Conservation (phyloP, 2,888 invertebrate species). For the Xanthia icteritia region DNA sequence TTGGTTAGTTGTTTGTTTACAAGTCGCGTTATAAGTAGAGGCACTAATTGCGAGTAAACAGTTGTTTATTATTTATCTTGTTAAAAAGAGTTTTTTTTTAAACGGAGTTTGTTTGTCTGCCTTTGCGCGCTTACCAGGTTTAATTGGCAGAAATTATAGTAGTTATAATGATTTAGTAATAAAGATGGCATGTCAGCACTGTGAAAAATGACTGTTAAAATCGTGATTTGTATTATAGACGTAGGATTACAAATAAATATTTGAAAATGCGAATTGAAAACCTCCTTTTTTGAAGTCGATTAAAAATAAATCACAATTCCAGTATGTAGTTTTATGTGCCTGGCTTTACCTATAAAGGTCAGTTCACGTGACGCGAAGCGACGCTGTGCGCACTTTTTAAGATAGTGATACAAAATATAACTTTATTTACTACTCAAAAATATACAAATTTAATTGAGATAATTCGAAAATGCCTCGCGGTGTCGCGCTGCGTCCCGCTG, state of each 20-base stretch:
- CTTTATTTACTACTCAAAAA: too few relatives aligned
- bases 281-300: too few relatives aligned
- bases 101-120: conserved; percentile 8
- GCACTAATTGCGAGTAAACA: conserved; percentile 55
- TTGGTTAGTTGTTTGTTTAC: conserved; percentile 50
- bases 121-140: conserved; percentile 11
- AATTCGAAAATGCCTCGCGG: too few relatives aligned
- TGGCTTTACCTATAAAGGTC: neutral
- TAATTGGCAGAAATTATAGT: conserved; percentile 1
- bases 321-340: neutral
- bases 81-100: conserved; percentile 24
- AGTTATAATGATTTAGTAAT: neutral
- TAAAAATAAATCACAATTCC: neutral
- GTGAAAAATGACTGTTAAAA: neutral
- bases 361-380: too few relatives aligned
- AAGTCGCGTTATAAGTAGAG: conserved; percentile 22
- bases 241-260: too few relatives aligned
- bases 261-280: too few relatives aligned
- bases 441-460: too few relatives aligned
- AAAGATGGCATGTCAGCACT: too few relatives aligned
- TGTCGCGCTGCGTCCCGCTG: too few relatives aligned
- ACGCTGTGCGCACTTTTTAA: too few relatives aligned
- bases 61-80: conserved; percentile 48
- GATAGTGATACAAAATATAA: too few relatives aligned
- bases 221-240: too few relatives aligned